These are phyloP conservation scores for Phoxinus phoxinus DNA, from an alignment of 2,113 vertebrate species.

Conservation along the genomic window DNA sequence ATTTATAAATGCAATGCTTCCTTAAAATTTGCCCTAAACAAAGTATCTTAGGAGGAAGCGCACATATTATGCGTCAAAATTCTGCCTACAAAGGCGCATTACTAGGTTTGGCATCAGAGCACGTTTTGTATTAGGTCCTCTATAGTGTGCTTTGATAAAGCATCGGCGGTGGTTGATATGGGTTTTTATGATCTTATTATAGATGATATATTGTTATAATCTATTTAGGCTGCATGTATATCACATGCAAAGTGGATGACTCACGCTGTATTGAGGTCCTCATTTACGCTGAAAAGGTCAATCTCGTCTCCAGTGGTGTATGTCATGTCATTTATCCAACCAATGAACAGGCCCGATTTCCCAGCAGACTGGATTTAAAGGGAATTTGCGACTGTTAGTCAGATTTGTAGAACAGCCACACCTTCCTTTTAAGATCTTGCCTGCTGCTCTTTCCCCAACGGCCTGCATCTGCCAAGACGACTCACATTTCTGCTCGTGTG, in stretches of 20 bases:
- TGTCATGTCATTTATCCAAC: constrained; percentile 23
- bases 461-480: constrained; percentile 51
- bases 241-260: neutral
- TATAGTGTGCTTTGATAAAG: neutral
- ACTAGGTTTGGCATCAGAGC: neutral
- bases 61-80: neutral
- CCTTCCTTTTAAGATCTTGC: constrained; percentile 89
- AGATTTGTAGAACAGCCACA: constrained; percentile 83
- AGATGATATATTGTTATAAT: constrained; percentile 4
- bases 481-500: neutral
- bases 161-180: neutral
- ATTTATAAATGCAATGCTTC: too few relatives aligned
- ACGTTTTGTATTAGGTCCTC: neutral
- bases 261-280: neutral
- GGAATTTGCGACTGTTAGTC: constrained; percentile 88
- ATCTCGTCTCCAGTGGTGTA: neutral
- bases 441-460: constrained; percentile 80
- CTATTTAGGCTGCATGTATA: neutral
- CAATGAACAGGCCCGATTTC: constrained; percentile 67
- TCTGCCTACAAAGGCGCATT: neutral
- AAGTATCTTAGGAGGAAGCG: neutral
- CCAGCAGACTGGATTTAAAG: constrained; percentile 89
- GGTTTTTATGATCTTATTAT: constrained; percentile 9
- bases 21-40: neutral
- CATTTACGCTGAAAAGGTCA: neutral